Base-by-base conservation (phyloP, 2,888 invertebrate species). In the Nasonia oneida region DNA sequence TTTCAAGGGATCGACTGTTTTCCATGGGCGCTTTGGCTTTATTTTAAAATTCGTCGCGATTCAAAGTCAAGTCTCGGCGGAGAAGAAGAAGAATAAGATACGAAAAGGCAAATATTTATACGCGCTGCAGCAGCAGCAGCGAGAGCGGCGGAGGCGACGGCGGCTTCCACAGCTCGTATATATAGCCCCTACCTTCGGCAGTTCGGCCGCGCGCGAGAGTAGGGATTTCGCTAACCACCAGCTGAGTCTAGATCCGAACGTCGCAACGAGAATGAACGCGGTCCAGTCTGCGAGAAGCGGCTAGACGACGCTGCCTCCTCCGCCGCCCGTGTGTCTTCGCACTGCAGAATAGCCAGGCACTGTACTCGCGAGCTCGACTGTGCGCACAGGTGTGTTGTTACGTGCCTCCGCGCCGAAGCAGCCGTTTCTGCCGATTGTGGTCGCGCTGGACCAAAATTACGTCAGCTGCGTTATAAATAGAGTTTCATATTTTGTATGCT, bases 201-300 rank as follows among this genome's bases (percentile, higher is more conserved):
- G 23, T 23, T 42, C 71, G 10, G 37, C 15, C 5, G 10, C 14
- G n/a, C 14, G 33, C 18, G 88, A 87, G 89, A 88, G 84, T 84
- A 82, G 86, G 87, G 88, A 88, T 89, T 89, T 90, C 88, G 91
- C 90, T 90, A 90, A 91, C 90, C 91, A 91, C 90, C 89, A n/a
- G 57, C 57, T 42, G 57, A 23, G 89, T 88, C 91, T 87, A 88
- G 82, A 87, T 88, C 81, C 87, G 86, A 84, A 89, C 89, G 88
- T 89, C 88, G 90, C 88, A 89, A 87, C 83, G 87, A 86, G 89
- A 88, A 89, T 88, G 88, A 86, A 89, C 85, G 86, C 83, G 87
- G 89, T 91, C 91, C 92, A 92, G 92, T 93, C 91, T 90, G 89
- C 90, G 89, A 89, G 88, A 85, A 90, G 89, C 90, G 89, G 88